Conservation (phyloP, 2,113 vertebrate genomes). For the Hyla sarda region DNA sequence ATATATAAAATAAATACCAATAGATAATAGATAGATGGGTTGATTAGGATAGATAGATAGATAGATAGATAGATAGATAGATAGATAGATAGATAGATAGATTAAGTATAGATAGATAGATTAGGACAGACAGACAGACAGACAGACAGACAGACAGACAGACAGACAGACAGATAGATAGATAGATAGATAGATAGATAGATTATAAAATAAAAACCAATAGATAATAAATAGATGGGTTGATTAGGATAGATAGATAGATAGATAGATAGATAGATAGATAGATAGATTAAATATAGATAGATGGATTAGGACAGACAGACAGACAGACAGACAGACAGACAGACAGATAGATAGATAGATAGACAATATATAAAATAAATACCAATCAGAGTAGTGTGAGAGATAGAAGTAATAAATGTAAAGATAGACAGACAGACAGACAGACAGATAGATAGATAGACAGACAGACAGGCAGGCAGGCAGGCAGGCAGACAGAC, state of each 20-base stretch:
- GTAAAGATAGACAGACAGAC: no score
- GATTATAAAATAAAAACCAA: background rate
- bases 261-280: background rate
- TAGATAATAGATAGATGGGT: background rate
- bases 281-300: background rate
- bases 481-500: no score
- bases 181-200: background rate
- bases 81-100: background rate
- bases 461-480: no score
- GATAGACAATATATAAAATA: background rate
- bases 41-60: background rate
- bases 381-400: background rate
- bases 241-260: background rate
- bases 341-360: no score
- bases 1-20: no score
- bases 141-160: background rate
- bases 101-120: constrained; percentile 1
- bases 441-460: no score
- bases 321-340: no score
- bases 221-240: background rate
- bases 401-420: background rate
- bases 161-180: background rate
- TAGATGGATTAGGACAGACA: no score
- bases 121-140: background rate
- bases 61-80: background rate